Conservation (phyloP, 1,140 invertebrate species). For the Ceratoteleas bidentatus region DNA sequence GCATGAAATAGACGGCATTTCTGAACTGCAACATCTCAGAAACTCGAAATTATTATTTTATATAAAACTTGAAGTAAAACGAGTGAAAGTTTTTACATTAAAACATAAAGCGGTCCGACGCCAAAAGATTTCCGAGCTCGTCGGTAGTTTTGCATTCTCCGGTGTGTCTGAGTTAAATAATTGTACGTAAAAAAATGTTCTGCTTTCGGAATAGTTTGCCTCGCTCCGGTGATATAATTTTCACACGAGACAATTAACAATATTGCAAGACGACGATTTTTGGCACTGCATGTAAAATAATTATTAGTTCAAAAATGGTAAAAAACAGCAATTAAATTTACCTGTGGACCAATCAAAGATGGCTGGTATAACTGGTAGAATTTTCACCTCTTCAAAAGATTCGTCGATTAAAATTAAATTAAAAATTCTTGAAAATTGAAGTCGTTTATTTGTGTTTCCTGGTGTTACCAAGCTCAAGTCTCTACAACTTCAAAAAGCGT, state of each 20-base stretch:
- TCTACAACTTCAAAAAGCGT: slow-evolving; percentile 22
- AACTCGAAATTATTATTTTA: slow-evolving; percentile 39
- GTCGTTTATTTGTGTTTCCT: not conserved
- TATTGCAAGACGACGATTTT: no score
- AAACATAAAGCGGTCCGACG: slow-evolving; percentile 33
- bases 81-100: slow-evolving; percentile 56
- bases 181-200: not conserved
- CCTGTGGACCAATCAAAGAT: no score
- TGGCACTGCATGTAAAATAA: no score
- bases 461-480: not conserved
- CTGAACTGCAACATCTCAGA: slow-evolving; percentile 8
- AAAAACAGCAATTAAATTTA: no score
- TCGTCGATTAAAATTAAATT: not conserved
- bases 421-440: not conserved
- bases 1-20: slow-evolving; percentile 7
- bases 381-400: no score
- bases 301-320: no score
- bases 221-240: no score
- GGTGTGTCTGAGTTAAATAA: slow-evolving; percentile 26
- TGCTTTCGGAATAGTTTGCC: no score
- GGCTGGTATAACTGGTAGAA: no score
- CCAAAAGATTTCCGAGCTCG: slow-evolving; percentile 29
- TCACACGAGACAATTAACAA: no score
- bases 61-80: slow-evolving; percentile 30
- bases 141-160: slow-evolving; percentile 19